phyloP scores from a whole-genome alignment of 1,140 invertebrate genomes.

The Oryctes rhinoceros region DNA sequence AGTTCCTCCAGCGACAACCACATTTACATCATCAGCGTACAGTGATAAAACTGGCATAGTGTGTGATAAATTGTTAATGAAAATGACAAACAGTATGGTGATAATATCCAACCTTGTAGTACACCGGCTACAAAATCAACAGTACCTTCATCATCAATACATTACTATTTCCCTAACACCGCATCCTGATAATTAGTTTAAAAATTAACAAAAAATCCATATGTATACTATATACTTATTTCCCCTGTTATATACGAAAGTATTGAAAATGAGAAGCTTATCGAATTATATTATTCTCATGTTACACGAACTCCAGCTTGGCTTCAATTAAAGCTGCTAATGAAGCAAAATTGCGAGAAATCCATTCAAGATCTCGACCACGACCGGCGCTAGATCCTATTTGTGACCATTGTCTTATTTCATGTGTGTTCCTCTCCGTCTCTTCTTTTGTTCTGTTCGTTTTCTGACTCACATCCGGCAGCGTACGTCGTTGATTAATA shows the following conservation, averaged over 20 bases:
- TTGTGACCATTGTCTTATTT: neutral
- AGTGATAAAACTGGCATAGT: no score
- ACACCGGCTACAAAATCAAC: no score
- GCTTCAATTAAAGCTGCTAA: neutral
- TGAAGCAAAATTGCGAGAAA: slow-evolving; percentile 22
- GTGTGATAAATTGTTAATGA: no score
- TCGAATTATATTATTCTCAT: neutral
- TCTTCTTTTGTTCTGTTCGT: neutral
- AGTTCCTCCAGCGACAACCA: no score
- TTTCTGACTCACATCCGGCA: neutral
- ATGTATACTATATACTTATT: no score
- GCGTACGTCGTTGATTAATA: slow-evolving; percentile 23
- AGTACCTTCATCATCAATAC: no score
- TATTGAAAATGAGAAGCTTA: neutral
- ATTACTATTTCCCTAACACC: no score
- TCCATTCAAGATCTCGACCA: slow-evolving; percentile 15
- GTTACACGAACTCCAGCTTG: neutral
- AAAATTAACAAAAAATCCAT: no score
- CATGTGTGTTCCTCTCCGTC: neutral
- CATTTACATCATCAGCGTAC: no score
- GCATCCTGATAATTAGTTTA: no score
- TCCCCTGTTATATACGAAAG: neutral
- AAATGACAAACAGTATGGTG: no score
- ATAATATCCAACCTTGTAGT: no score
- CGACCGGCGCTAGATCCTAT: neutral